Evolutionary conservation across 2,888 invertebrate species (phyloP), one percentile per base, ranked within the genome.

Genomic region (Drosophila eohydei): DNA sequence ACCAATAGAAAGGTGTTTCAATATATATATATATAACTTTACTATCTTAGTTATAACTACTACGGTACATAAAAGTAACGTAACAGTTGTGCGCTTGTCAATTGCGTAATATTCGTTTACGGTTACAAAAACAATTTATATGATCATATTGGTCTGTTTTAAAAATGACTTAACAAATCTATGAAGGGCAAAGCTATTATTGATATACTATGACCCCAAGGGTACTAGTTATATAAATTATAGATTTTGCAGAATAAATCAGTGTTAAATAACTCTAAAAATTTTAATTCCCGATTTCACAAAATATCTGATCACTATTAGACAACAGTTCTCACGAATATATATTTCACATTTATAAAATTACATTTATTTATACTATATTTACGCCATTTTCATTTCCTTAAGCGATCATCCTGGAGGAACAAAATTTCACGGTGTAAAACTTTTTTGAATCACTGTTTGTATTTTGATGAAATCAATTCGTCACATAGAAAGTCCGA

Each of bases 381-480:
- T 32, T 6, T 11, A 9, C 5, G 2, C 9, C 4, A 5, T 32
- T 30, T 30, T 48, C 0, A 50, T 50, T 16, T 11, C 6, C 2
- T 32, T 16, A 1, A 16, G 1, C 30, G 30, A 50, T 50, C 48
- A 11, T 32, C 48, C 30, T 50, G 11, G 16, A 32, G 32, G 11
- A n/a, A n/a, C n/a, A 2, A n/a, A 5, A n/a, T 30, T 50, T 16
- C 6, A 5, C 9, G 16, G 11, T 9, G 48, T 11, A 16, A 32
- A 0, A 32, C 32, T 50, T 32, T 50, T 32, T 32, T 5, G 32
- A 16, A 6, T 32, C 48, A 50, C 48, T 50, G 48, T 50, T 16
- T 16, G 48, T 32, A 32, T 50, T 32, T 50, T 50, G 48, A 50
- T n/a, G 48, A 50, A 50, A 50, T 32, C 48, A 50, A 50, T 32